Evolutionary conservation across 2,888 invertebrate genomes (phyloP), one percentile per base, ranked within the genome.

Genomic region (Drosophila mayaguana): DNA sequence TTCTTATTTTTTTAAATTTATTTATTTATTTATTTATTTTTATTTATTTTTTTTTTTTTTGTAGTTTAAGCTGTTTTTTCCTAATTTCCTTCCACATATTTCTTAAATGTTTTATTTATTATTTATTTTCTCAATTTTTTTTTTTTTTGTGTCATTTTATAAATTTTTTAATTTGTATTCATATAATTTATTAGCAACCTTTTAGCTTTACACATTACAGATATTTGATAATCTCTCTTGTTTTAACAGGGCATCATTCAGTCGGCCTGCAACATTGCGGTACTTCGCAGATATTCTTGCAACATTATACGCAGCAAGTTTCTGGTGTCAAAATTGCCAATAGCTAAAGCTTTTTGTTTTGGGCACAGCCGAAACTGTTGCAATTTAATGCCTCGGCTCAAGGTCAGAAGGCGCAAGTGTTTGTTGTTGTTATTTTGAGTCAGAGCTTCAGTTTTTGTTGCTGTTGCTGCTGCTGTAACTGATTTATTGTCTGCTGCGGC

Each of bases 301-400:
- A 84, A 87, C 89, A 81, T 72, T 73, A 63, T 48, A 53, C 51
- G 61, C 69, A 59, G 70, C 54, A 59, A 65, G 45, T 65, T 32
- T 32, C 42, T 45, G 66, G 55, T 46, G 25, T 42, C 46, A 63
- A 46, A 74, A 42, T 46, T 66, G 70, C 65, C 77, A 71, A 70
- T 70, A 78, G 70, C 57, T 65, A 65, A 66, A 66, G 54, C 57
- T 45, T 45, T 22, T 45, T 22, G 55, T 60, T 68, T 71, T 63
- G 69, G 73, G 57, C 62, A 65, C 48, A 78, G 59, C 65, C 64
- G 64, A 78, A 81, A 73, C 63, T 81, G 81, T 77, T 75, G 81
- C 80, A 81, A 81, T 80, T 86, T 88, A 85, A 88, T 73, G 80
- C 80, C 75, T 70, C 66, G 25, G 64, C 82, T 72, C 86, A 88